Conservation (phyloP, 2,888 invertebrate species). For the Clanis bilineata region DNA sequence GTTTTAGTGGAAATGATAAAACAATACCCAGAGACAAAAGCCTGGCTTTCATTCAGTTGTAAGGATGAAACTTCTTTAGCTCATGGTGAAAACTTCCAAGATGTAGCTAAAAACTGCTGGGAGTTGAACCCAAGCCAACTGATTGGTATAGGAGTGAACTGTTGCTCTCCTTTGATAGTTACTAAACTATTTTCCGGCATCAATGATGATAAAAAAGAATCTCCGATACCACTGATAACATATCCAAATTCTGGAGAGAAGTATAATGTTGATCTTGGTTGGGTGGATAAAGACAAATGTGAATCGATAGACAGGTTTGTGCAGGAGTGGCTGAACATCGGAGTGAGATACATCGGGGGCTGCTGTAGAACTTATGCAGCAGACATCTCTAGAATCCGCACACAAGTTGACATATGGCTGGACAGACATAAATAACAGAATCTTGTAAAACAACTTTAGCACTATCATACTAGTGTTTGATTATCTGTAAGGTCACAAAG, state of each 20-base stretch:
- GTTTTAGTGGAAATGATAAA: slow-evolving; percentile 88
- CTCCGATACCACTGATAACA: slow-evolving; percentile 87
- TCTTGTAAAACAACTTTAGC: too few species aligned
- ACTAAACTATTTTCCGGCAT: slow-evolving; percentile 53
- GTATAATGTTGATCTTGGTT: slow-evolving; percentile 84
- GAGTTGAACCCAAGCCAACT: slow-evolving; percentile 84
- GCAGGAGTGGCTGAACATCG: slow-evolving; percentile 88
- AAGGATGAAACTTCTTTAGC: slow-evolving; percentile 83
- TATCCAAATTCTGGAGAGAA: slow-evolving; percentile 96
- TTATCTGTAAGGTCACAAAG: neutral
- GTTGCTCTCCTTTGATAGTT: slow-evolving; percentile 81
- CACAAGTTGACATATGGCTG: slow-evolving; percentile 47
- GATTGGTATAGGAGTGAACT: slow-evolving; percentile 94
- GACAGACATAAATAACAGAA: slow-evolving; percentile 24
- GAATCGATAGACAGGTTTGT: slow-evolving; percentile 86
- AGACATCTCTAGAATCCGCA: slow-evolving; percentile 86
- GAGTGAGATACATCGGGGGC: slow-evolving; percentile 92
- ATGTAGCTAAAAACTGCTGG: slow-evolving; percentile 85
- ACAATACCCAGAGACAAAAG: slow-evolving; percentile 88
- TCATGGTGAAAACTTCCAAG: slow-evolving; percentile 89
- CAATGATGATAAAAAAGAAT: slow-evolving; percentile 45
- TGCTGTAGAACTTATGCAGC: slow-evolving; percentile 93
- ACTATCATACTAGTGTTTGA: neutral
- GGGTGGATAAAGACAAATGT: slow-evolving; percentile 85
- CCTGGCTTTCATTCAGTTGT: slow-evolving; percentile 95